A percentile compares a stretch with the other conserved stretches of the same genome.
Evolutionary conservation across 2,797 vertebrate genomes (phyloP).

Genomic region (Mionectes olivaceus): DNA sequence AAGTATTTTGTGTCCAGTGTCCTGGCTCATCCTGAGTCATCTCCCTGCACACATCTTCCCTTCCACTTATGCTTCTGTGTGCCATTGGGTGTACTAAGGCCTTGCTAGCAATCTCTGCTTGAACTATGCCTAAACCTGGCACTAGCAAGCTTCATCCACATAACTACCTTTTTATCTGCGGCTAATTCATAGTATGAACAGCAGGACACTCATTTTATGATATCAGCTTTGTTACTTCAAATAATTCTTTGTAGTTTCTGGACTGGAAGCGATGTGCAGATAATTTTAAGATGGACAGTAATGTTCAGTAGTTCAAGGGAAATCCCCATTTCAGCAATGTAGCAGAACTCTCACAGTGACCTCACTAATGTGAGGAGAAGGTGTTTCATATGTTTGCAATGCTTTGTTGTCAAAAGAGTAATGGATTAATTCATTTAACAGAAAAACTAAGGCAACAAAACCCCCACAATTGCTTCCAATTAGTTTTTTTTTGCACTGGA

Average conservation of each 20-base stretch:
- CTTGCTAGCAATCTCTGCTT: not conserved
- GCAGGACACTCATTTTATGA: not conserved
- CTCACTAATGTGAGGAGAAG: not conserved
- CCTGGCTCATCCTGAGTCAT: not conserved
- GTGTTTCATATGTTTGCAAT: not conserved
- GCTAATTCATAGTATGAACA: not conserved
- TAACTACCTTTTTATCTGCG: not conserved
- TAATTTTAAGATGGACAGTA: not conserved
- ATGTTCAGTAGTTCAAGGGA: not conserved
- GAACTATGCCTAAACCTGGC: not conserved
- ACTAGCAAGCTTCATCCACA: not conserved
- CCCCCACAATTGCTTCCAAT: not conserved
- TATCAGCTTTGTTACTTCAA: not conserved
- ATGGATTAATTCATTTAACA: not conserved
- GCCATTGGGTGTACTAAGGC: not conserved
- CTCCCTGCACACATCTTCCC: rapidly evolving
- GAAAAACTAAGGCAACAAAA: not conserved
- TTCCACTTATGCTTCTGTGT: rapidly evolving
- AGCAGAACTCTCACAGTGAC: not conserved
- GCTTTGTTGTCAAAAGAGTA: not conserved
- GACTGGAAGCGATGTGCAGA: not conserved
- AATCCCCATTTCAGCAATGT: not conserved
- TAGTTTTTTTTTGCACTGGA: not conserved
- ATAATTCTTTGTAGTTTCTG: not conserved
- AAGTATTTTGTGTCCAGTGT: not conserved